A percentile compares a stretch with the other conserved stretches of the same genome.
Evolutionary conservation across 1,140 invertebrate species (phyloP).

Genomic region (Drosophila nasuta): DNA sequence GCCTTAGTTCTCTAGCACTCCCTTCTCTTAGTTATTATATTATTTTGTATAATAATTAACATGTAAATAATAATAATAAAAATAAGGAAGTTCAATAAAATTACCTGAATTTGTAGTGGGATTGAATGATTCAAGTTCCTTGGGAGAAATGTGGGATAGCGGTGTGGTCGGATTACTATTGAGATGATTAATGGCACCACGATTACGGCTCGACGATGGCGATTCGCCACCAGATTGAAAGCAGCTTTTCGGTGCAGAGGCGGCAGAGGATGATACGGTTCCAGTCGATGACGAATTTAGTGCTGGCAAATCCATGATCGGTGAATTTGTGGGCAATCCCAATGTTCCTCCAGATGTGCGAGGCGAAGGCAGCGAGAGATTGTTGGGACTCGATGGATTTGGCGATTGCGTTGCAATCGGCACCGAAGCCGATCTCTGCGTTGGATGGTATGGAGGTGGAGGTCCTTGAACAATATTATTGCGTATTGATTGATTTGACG

Average conservation of each 20-base stretch:
- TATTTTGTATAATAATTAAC: no score
- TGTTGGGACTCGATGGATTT: constrained; percentile 90
- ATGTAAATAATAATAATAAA: no score
- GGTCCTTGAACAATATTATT: constrained; percentile 89
- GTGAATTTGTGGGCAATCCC: constrained; percentile 87
- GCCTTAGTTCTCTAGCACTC: no score
- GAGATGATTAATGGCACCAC: constrained; percentile 56
- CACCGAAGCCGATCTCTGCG: constrained; percentile 92
- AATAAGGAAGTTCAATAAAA: not conserved
- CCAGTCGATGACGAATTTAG: constrained; percentile 42
- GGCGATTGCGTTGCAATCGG: constrained; percentile 91
- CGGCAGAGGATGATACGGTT: not conserved
- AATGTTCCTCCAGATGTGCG: constrained; percentile 88
- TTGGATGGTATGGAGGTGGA: constrained; percentile 94
- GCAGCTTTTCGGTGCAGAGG: constrained; percentile 49
- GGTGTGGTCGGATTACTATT: constrained; percentile 90
- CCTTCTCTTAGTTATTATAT: no score
- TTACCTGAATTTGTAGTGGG: constrained; percentile 48
- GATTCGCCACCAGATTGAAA: constrained; percentile 63
- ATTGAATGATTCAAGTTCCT: constrained; percentile 74
- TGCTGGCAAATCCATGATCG: constrained; percentile 75
- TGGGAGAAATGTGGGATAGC: constrained; percentile 88
- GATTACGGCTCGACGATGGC: constrained; percentile 67
- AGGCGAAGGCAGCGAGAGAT: constrained; percentile 90
- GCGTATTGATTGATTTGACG: constrained; percentile 73